Conservation (phyloP, 2,113 vertebrate genomes). For the Larimichthys crocea region DNA sequence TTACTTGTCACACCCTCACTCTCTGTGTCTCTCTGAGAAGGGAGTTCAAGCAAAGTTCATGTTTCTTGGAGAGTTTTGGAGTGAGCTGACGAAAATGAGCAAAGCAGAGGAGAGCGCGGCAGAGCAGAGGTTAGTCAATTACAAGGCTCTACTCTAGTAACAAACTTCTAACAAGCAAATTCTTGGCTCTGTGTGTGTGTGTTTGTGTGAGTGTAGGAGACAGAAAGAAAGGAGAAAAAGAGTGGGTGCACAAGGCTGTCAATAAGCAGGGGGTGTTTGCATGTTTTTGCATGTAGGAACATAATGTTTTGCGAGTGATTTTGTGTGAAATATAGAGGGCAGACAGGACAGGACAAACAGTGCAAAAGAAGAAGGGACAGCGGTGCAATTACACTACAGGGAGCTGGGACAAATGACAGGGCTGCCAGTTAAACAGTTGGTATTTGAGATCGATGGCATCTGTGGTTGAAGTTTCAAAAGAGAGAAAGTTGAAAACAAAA, state of each 20-base stretch:
- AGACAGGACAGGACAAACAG: slow-evolving; percentile 23
- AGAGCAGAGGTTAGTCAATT: slow-evolving; percentile 78
- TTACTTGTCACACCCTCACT: slow-evolving; percentile 66
- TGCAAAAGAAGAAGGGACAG: slow-evolving; percentile 43
- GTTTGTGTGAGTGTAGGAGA: slow-evolving; percentile 31
- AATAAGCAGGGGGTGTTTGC: slow-evolving; percentile 35
- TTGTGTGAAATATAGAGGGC: slow-evolving; percentile 38
- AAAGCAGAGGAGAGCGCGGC: slow-evolving; percentile 70
- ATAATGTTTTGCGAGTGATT: slow-evolving; percentile 37
- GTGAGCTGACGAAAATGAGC: slow-evolving; percentile 62
- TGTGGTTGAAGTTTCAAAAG: slow-evolving; percentile 39
- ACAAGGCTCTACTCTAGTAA: slow-evolving; percentile 75
- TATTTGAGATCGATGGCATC: slow-evolving; percentile 26
- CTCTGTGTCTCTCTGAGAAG: slow-evolving; percentile 44
- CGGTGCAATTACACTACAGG: slow-evolving; percentile 51
- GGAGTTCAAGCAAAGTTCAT: slow-evolving; percentile 79
- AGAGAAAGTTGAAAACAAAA: slow-evolving; percentile 40
- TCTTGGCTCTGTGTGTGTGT: slow-evolving; percentile 51
- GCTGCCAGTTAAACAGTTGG: slow-evolving; percentile 51
- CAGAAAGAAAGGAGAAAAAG: slow-evolving; percentile 8
- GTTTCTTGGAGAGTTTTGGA: slow-evolving; percentile 76
- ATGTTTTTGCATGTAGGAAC: slow-evolving; percentile 38
- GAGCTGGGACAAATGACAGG: slow-evolving; percentile 63
- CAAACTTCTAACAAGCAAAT: slow-evolving; percentile 75
- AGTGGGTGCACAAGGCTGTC: slow-evolving; percentile 34